phyloP scores from a whole-genome alignment of 1,140 invertebrate genomes.

The Chionoecetes opilio region DNA sequence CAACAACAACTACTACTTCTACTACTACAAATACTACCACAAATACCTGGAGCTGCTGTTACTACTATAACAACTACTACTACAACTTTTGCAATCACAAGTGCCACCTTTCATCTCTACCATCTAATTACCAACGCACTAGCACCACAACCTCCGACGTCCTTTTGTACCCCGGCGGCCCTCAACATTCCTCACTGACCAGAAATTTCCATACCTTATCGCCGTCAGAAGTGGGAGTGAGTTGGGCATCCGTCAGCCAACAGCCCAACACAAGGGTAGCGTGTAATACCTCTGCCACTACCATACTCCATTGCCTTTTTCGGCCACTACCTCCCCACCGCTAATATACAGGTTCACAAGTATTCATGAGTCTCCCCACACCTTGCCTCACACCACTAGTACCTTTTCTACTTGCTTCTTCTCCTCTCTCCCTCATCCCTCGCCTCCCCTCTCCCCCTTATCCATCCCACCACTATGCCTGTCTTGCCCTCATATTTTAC shows the following conservation, averaged over 20 bases:
- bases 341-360: slow-evolving; percentile 41
- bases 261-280: slow-evolving; percentile 13
- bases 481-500: neutral
- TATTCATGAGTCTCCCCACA: slow-evolving; percentile 53
- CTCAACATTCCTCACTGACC: neutral
- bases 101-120: neutral
- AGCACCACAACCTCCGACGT: neutral
- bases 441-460: neutral
- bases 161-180: neutral
- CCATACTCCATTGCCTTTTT: neutral
- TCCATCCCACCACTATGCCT: neutral
- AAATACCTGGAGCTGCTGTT: neutral
- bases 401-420: neutral
- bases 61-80: neutral
- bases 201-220: slow-evolving; percentile 49
- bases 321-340: neutral
- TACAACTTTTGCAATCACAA: neutral
- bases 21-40: slow-evolving; percentile 15
- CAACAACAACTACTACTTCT: neutral
- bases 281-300: slow-evolving; percentile 34
- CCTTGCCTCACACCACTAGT: neutral
- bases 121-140: neutral
- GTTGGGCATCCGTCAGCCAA: slow-evolving; percentile 15
- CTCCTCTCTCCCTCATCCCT: neutral
- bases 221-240: slow-evolving; percentile 53